A percentile compares a stretch with the other conserved stretches of the same genome.
Conservation (phyloP, 2,113 vertebrate genomes). For the Sceloporus tristichus region DNA sequence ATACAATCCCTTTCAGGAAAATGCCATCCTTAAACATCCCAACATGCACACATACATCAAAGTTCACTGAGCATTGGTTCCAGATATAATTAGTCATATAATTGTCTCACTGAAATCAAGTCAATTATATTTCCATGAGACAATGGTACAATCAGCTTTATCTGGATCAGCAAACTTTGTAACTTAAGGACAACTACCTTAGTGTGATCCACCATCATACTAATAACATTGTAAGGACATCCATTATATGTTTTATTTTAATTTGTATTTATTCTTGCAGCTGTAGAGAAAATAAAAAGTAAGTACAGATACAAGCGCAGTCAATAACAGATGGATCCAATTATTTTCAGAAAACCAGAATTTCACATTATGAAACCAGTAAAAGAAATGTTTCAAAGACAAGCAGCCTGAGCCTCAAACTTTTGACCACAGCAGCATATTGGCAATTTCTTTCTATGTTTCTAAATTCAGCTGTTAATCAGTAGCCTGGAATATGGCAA, state of each 20-base stretch:
- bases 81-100: not conserved
- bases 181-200: not conserved
- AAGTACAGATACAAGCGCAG: not conserved
- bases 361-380: not conserved
- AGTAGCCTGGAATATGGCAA: not conserved
- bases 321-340: not conserved
- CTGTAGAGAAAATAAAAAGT: constrained; percentile 28
- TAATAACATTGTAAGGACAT: not conserved
- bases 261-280: constrained; percentile 6
- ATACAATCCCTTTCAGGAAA: constrained; percentile 5
- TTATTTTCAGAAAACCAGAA: not conserved
- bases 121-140: no score
- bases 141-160: not conserved
- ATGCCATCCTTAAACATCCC: not conserved
- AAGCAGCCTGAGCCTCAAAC: not conserved
- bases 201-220: not conserved
- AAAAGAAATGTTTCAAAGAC: not conserved
- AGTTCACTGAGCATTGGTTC: not conserved
- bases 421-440: not conserved
- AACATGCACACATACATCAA: not conserved
- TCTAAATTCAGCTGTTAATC: not conserved
- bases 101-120: not conserved
- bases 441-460: not conserved
- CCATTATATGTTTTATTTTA: not conserved
- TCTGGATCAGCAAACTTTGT: not conserved